Conservation (phyloP, 2,888 invertebrate species). For the Lathronympha strigana region DNA sequence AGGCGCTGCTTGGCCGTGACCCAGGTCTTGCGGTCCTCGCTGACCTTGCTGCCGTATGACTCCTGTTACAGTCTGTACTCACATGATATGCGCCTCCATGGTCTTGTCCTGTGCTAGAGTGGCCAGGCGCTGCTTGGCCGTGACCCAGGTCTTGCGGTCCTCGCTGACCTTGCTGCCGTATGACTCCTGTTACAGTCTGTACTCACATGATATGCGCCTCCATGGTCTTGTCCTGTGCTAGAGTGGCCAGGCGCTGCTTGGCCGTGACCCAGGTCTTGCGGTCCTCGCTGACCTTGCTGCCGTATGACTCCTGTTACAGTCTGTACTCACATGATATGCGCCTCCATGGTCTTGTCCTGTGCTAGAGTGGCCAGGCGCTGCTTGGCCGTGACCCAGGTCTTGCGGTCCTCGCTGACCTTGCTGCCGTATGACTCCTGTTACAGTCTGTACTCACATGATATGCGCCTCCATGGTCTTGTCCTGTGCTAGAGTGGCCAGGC, state of each 20-base stretch:
- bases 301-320: slow-evolving; percentile 39
- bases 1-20: slow-evolving; percentile 57
- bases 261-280: slow-evolving; percentile 60
- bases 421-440: slow-evolving; percentile 57
- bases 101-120: slow-evolving; percentile 51
- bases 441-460: slow-evolving; percentile 43
- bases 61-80: background rate
- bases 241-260: slow-evolving; percentile 50
- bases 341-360: slow-evolving; percentile 55
- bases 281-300: slow-evolving; percentile 57
- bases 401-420: slow-evolving; percentile 50
- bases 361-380: slow-evolving; percentile 50
- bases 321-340: slow-evolving; percentile 49
- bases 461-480: slow-evolving; percentile 58
- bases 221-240: slow-evolving; percentile 53
- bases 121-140: slow-evolving; percentile 54
- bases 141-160: slow-evolving; percentile 56
- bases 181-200: background rate
- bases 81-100: slow-evolving; percentile 56
- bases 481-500: slow-evolving; percentile 51
- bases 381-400: slow-evolving; percentile 61
- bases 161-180: slow-evolving; percentile 61
- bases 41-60: slow-evolving; percentile 63
- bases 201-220: slow-evolving; percentile 54
- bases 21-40: slow-evolving; percentile 54